phyloP scores from a whole-genome alignment of 2,888 invertebrate genomes.

The Dicyrtomina minuta region DNA sequence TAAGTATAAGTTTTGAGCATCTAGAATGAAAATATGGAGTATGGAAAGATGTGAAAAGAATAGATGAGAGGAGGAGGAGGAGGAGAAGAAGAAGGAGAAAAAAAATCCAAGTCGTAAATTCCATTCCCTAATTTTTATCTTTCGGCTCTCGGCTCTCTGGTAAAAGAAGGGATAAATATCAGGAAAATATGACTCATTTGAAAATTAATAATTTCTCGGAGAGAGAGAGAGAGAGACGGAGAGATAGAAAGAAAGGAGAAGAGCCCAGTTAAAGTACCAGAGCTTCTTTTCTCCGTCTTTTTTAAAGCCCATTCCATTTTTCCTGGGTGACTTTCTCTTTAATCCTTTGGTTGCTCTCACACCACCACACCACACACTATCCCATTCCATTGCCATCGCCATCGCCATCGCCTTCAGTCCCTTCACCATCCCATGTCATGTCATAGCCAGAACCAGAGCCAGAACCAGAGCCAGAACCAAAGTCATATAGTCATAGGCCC shows the following conservation, averaged over 20 bases:
- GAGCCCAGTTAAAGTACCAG: conserved; percentile 14
- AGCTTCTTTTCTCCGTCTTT: conserved; percentile 31
- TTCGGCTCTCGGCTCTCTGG: conserved; percentile 30
- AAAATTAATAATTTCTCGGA: conserved; percentile 44
- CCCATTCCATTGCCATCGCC: background rate
- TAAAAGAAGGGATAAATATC: conserved; percentile 43
- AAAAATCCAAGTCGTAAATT: conserved; percentile 43
- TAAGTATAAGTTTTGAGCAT: too few relatives aligned
- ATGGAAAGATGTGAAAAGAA: conserved; percentile 25
- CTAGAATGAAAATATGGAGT: background rate
- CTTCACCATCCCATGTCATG: too few relatives aligned
- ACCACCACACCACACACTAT: background rate
- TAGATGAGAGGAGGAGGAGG: conserved; percentile 15
- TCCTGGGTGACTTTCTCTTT: conserved; percentile 29
- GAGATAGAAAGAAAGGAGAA: conserved; percentile 19
- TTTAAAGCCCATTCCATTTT: conserved; percentile 39
- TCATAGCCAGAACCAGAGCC: too few relatives aligned
- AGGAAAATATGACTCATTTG: conserved; percentile 46
- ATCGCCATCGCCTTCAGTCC: background rate
- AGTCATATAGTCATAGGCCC: too few relatives aligned
- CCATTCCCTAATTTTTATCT: conserved; percentile 45
- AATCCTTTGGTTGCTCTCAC: conserved; percentile 27
- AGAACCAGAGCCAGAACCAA: too few relatives aligned
- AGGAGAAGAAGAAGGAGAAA: conserved; percentile 25
- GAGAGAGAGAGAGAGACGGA: conserved; percentile 16